Evolutionary conservation across 2,888 invertebrate genomes (phyloP).

Genomic region (Tetanocera ferruginea): DNA sequence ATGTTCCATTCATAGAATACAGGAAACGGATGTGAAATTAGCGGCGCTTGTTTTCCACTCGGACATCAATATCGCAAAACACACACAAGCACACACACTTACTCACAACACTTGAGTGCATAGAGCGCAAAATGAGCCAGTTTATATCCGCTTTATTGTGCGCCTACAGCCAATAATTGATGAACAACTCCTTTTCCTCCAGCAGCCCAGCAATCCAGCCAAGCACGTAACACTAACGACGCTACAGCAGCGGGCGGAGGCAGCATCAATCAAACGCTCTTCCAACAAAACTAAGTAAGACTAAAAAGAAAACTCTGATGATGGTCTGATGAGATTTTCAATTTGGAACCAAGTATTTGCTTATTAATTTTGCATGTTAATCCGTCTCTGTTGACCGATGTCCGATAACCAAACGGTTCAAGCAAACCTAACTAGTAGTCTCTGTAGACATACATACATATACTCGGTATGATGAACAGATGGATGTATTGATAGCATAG

Average conservation of each 20-base stretch:
- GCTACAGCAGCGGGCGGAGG: too few species aligned
- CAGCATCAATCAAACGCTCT: too few species aligned
- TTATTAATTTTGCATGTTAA: constrained; percentile 70
- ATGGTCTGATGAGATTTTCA: constrained; percentile 68
- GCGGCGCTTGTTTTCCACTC: constrained; percentile 17
- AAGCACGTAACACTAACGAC: too few species aligned
- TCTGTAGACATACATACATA: background rate
- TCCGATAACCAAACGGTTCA: constrained; percentile 38
- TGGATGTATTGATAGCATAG: background rate
- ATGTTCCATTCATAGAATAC: constrained; percentile 8
- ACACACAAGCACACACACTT: constrained; percentile 15
- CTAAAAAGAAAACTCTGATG: constrained; percentile 53
- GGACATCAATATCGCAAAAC: background rate
- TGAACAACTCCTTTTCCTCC: background rate
- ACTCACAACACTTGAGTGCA: background rate
- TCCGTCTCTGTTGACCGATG: constrained; percentile 69
- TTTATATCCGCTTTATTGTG: background rate
- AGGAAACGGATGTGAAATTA: constrained; percentile 31
- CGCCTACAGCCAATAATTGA: constrained; percentile 18
- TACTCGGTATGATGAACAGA: background rate
- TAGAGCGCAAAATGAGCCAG: background rate
- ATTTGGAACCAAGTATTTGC: constrained; percentile 66
- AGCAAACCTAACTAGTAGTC: background rate
- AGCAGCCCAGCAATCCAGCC: too few species aligned
- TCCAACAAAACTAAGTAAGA: too few species aligned